These are phyloP conservation scores for Rhabdomys pumilio DNA, from an alignment of 2,797 vertebrate species.

Conservation along the genomic window DNA sequence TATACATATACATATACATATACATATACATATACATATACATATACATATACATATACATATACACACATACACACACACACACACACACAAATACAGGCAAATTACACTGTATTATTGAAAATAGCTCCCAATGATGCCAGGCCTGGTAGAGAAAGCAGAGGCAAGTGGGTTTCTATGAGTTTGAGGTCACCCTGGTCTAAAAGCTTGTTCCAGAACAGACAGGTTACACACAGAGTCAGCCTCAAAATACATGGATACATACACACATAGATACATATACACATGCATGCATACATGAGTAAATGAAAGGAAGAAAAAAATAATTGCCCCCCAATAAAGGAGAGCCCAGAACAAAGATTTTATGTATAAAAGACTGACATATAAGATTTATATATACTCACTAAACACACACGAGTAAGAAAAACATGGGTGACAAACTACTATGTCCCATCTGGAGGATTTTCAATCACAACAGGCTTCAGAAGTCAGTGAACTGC, in stretches of 20 bases:
- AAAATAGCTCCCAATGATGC: not conserved
- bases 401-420: not conserved
- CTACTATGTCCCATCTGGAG: not conserved
- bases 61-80: too few relatives aligned
- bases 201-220: not conserved
- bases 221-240: not conserved
- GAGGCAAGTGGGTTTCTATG: not conserved
- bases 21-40: too few relatives aligned
- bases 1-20: too few relatives aligned
- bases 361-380: not conserved
- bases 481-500: not conserved
- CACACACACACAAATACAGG: not conserved
- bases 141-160: too few relatives aligned
- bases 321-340: not conserved
- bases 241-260: not conserved
- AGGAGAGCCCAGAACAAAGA: not conserved
- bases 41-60: too few relatives aligned
- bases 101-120: not conserved
- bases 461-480: slow-evolving; percentile 21
- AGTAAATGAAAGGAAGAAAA: not conserved
- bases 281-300: not conserved
- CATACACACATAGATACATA: not conserved
- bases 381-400: not conserved
- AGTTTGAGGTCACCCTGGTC: not conserved
- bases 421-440: not conserved